Evolutionary conservation across 2,113 vertebrate genomes (phyloP).

Genomic region (Eretmochelys imbricata): DNA sequence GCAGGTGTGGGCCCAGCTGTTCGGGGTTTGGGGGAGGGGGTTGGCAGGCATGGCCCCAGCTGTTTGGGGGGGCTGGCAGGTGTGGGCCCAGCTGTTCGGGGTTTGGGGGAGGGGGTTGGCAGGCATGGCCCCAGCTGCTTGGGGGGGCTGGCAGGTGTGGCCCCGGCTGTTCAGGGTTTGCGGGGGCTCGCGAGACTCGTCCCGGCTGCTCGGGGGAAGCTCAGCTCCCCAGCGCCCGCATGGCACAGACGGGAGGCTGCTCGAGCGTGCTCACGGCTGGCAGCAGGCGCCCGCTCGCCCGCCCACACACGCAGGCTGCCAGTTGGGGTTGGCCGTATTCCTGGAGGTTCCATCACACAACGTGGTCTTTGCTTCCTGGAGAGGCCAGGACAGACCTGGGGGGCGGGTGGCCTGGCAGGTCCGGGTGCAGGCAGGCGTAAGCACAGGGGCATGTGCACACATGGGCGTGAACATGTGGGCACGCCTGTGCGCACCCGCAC

Average conservation of each 20-base stretch:
- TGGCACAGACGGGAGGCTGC: no score
- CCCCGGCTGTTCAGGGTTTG: background rate
- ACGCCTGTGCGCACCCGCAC: background rate
- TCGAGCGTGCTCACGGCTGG: no score
- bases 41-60: background rate
- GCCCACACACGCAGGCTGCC: no score
- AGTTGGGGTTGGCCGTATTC: no score
- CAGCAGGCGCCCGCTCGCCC: no score
- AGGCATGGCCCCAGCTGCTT: background rate
- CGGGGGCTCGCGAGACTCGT: no score
- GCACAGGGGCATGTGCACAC: background rate
- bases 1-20: background rate
- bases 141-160: background rate
- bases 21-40: no score
- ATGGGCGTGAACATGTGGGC: background rate
- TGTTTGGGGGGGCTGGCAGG: background rate
- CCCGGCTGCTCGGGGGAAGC: no score
- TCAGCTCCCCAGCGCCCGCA: no score
- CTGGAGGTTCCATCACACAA: no score
- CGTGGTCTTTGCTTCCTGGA: background rate
- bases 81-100: background rate
- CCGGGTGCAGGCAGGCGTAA: background rate
- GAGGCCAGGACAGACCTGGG: rapidly evolving
- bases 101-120: background rate
- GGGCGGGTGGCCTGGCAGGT: no score